Conservation (phyloP, 2,113 vertebrate genomes). For the Rhynchomys soricoides region DNA sequence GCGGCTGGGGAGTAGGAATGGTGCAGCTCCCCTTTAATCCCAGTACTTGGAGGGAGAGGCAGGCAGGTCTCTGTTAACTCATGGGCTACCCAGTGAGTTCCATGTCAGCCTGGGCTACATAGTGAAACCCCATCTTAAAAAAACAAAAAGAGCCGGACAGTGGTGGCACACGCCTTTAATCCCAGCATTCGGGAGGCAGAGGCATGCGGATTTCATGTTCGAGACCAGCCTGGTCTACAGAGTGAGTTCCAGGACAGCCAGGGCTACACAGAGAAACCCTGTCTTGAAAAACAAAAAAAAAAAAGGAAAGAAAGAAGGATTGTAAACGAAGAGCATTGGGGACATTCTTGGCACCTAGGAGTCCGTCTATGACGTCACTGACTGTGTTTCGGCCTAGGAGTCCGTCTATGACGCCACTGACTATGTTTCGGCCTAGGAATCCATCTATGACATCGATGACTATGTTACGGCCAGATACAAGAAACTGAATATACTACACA, state of each 20-base stretch:
- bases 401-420: neutral
- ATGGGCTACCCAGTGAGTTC: neutral
- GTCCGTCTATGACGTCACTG: neutral
- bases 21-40: neutral
- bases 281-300: neutral
- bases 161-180: too few species aligned
- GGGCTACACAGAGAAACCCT: too few species aligned
- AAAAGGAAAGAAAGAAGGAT: neutral
- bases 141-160: too few species aligned
- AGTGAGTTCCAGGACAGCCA: too few species aligned
- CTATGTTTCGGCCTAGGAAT: too few species aligned
- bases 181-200: too few species aligned
- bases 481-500: neutral
- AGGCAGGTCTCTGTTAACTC: neutral
- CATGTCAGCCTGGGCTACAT: neutral
- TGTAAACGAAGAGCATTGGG: neutral
- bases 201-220: too few species aligned
- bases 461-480: too few species aligned
- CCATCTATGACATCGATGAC: neutral
- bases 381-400: too few species aligned
- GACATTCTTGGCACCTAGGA: neutral
- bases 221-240: too few species aligned
- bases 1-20: neutral
- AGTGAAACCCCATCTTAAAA: too few species aligned
- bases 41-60: neutral